Conservation (phyloP, 1,140 invertebrate genomes). For the Homarus americanus region DNA sequence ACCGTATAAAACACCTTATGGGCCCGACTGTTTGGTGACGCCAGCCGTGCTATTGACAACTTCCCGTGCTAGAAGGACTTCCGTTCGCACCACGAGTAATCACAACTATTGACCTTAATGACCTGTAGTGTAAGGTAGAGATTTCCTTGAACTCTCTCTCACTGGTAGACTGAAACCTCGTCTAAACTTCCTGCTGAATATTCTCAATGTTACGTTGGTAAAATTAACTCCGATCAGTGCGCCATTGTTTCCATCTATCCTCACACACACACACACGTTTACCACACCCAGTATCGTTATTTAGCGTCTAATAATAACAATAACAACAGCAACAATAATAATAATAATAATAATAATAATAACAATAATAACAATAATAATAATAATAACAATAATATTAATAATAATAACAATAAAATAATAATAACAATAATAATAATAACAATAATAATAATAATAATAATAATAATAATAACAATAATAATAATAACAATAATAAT, state of each 20-base stretch:
- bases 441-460: no score
- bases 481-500: no score
- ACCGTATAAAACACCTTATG: background rate
- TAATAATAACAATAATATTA: no score
- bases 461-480: no score
- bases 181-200: background rate
- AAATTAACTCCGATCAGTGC: conserved; percentile 40
- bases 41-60: background rate
- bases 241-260: background rate
- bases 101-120: background rate
- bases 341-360: no score
- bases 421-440: no score
- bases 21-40: background rate
- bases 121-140: background rate
- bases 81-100: background rate
- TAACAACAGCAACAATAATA: no score
- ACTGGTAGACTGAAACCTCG: background rate
- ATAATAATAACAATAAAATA: no score
- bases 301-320: no score
- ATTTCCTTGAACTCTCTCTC: background rate
- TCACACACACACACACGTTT: no score
- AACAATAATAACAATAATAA: no score
- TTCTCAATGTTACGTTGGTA: background rate
- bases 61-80: background rate
- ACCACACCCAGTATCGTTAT: no score